phyloP scores from a whole-genome alignment of 2,888 invertebrate species.

The Drosophila demipolita region DNA sequence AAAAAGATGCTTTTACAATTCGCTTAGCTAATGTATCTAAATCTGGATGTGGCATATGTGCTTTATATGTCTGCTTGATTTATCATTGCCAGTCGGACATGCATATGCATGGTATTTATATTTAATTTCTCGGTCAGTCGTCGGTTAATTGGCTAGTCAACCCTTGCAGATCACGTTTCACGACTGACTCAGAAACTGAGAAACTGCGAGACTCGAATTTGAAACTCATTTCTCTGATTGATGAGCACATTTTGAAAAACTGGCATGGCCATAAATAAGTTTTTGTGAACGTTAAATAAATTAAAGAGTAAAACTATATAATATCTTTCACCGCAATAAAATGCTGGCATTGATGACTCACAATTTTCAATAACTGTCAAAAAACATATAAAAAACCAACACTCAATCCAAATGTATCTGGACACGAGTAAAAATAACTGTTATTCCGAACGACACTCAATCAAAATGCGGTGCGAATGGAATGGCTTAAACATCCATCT shows the following conservation, averaged over 20 bases:
- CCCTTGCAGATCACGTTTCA: conserved; percentile 20
- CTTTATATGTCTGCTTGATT: conserved; percentile 50
- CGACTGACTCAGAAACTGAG: conserved; percentile 5
- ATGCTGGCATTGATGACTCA: conserved; percentile 59
- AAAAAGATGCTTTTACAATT: conserved; percentile 54
- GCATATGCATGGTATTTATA: conserved; percentile 71
- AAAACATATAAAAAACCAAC: not conserved
- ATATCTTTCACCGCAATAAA: conserved; percentile 60
- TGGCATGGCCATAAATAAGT: conserved; percentile 71
- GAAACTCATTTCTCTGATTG: conserved; percentile 76
- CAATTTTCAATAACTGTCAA: conserved; percentile 23
- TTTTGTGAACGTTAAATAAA: conserved; percentile 64
- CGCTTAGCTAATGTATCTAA: conserved; percentile 1
- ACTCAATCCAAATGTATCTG: conserved; percentile 4
- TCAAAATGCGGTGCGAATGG: conserved; percentile 38
- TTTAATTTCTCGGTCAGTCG: conserved; percentile 66
- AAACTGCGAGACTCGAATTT: conserved; percentile 25
- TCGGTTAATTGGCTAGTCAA: conserved; percentile 40
- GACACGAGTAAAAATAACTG: conserved; percentile 35
- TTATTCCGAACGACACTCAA: conserved; percentile 33
- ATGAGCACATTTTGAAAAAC: conserved; percentile 67
- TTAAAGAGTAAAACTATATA: conserved; percentile 60
- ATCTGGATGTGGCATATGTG: conserved; percentile 17
- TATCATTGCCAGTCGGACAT: conserved; percentile 65
- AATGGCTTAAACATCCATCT: conserved; percentile 46